phyloP scores from a whole-genome alignment of 2,113 vertebrate genomes.

The Saimiri boliviensis region DNA sequence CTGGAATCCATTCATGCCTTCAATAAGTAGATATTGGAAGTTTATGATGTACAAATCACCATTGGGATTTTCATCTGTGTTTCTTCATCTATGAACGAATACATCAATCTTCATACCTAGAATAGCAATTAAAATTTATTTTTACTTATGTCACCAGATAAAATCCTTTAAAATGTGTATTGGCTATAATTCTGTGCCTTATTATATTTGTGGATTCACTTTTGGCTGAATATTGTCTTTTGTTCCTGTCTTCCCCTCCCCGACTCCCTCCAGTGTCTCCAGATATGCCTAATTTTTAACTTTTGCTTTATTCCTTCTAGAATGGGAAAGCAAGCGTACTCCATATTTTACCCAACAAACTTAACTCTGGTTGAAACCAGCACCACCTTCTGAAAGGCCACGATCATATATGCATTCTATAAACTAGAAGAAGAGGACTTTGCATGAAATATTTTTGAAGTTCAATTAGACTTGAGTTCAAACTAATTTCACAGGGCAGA shows the following conservation, averaged over 20 bases:
- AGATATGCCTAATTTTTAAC: slow-evolving; percentile 32
- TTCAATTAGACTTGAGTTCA: slow-evolving; percentile 80
- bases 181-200: not conserved
- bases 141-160: not conserved
- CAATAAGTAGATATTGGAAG: not conserved
- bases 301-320: slow-evolving; percentile 63
- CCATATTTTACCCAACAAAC: slow-evolving; percentile 18
- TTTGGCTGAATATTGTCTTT: not conserved
- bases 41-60: not conserved
- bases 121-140: not conserved
- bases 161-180: not conserved
- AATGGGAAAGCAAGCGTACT: not conserved
- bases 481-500: slow-evolving; percentile 82
- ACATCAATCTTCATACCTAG: not conserved
- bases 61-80: not conserved
- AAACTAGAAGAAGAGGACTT: slow-evolving; percentile 65
- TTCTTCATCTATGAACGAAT: not conserved
- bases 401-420: slow-evolving; percentile 44
- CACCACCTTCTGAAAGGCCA: slow-evolving; percentile 57
- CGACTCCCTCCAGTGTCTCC: not conserved
- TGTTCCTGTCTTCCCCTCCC: not conserved
- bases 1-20: slow-evolving; percentile 17
- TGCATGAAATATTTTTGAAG: slow-evolving; percentile 72
- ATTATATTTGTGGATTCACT: not conserved
- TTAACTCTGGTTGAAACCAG: slow-evolving; percentile 73